Evolutionary conservation across 1,140 invertebrate genomes (phyloP).

Genomic region (Cotesia vestalis): DNA sequence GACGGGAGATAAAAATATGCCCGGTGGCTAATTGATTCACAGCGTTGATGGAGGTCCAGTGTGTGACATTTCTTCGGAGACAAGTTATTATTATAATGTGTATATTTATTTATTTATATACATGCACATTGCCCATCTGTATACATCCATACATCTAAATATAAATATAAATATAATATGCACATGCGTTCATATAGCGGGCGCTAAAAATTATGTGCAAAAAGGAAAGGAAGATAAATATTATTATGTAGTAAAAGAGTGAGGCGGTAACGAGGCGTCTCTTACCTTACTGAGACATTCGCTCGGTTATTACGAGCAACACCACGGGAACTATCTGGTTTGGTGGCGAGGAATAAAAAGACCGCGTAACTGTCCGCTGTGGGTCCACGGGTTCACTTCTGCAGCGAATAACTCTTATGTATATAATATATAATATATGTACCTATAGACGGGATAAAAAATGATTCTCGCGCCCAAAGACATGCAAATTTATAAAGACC

Average conservation of each 20-base stretch:
- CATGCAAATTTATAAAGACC: slow-evolving; percentile 65
- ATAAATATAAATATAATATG: no score
- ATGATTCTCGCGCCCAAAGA: slow-evolving; percentile 63
- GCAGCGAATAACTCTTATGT: slow-evolving; percentile 15
- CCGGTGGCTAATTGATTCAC: slow-evolving; percentile 40
- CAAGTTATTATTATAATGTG: slow-evolving; percentile 2
- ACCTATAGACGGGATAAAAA: slow-evolving; percentile 54
- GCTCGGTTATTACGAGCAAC: slow-evolving; percentile 62
- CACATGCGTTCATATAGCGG: no score
- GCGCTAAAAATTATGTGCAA: neutral
- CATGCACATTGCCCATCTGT: neutral
- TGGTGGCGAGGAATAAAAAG: neutral
- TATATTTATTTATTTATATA: slow-evolving; percentile 7
- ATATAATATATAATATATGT: slow-evolving; percentile 5
- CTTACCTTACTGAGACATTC: slow-evolving; percentile 50
- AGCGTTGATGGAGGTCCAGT: slow-evolving; percentile 37
- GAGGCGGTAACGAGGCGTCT: slow-evolving; percentile 34
- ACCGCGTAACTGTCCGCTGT: slow-evolving; percentile 52
- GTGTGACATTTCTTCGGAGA: neutral
- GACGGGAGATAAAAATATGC: slow-evolving; percentile 37
- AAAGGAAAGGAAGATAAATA: slow-evolving; percentile 29
- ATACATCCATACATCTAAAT: no score
- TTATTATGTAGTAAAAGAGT: slow-evolving; percentile 20
- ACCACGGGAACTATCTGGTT: slow-evolving; percentile 43
- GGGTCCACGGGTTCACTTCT: slow-evolving; percentile 50